phyloP scores from a whole-genome alignment of 2,113 vertebrate species.

The Falco punctatus region DNA sequence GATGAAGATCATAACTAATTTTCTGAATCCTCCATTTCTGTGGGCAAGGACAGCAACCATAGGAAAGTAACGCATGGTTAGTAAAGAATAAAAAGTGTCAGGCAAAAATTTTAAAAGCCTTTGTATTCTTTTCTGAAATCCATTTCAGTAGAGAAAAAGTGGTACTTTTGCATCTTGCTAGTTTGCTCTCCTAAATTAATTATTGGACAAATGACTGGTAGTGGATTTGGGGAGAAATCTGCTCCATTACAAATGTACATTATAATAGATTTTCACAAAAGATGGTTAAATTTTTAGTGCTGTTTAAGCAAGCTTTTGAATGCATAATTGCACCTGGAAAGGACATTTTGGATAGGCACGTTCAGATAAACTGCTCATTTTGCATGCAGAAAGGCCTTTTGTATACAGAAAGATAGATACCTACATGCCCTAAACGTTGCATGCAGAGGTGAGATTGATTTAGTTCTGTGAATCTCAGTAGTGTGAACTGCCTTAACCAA shows the following conservation, averaged over 20 bases:
- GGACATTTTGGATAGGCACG: not conserved
- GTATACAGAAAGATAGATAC: not conserved
- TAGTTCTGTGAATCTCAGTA: not conserved
- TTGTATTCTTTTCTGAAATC: not conserved
- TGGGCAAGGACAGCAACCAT: not conserved
- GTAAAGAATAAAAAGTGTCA: not conserved
- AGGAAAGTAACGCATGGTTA: not conserved
- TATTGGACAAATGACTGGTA: not conserved
- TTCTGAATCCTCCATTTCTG: not conserved
- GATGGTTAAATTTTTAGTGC: not conserved
- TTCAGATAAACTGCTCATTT: not conserved
- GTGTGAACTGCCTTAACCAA: not conserved
- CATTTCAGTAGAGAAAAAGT: not conserved
- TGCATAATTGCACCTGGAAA: not conserved
- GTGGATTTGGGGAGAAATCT: not conserved
- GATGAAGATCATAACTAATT: not conserved
- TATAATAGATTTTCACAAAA: not conserved
- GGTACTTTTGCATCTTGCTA: not conserved
- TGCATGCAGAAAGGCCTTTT: not conserved
- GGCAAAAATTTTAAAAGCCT: not conserved
- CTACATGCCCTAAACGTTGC: not conserved
- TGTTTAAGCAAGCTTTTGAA: not conserved
- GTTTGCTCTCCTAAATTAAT: not conserved
- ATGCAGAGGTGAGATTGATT: not conserved
- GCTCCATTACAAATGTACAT: not conserved